Conservation (phyloP, 1,140 invertebrate genomes). For the Holotrichia oblita region DNA sequence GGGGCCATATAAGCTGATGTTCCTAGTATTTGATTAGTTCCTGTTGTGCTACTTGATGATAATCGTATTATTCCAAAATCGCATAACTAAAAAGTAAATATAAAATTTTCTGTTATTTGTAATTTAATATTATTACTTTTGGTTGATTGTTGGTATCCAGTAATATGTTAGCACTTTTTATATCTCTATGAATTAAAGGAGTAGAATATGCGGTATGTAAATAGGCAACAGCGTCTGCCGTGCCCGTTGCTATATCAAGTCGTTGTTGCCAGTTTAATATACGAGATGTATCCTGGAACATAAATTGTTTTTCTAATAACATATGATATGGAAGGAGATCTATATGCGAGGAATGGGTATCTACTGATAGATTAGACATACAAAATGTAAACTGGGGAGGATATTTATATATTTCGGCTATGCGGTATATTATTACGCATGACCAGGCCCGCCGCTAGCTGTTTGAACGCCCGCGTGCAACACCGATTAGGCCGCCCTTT, state of each 20-base stretch:
- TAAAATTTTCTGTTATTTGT: conserved; percentile 26
- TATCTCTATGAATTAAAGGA: conserved; percentile 76
- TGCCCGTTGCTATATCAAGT: conserved; percentile 69
- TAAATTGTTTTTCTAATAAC: too few relatives aligned
- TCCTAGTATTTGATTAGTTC: conserved; percentile 62
- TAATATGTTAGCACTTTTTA: conserved; percentile 81
- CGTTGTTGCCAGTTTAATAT: conserved; percentile 63
- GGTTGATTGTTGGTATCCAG: conserved; percentile 70
- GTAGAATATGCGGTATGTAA: conserved; percentile 66
- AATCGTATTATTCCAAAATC: conserved; percentile 76
- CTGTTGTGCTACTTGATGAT: conserved; percentile 60
- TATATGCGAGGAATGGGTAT: too few relatives aligned
- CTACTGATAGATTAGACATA: too few relatives aligned
- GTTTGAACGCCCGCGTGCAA: too few relatives aligned
- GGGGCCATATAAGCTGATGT: conserved; percentile 81
- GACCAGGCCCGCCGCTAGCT: too few relatives aligned
- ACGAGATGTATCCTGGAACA: conserved; percentile 52
- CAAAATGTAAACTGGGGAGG: too few relatives aligned
- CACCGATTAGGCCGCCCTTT: too few relatives aligned
- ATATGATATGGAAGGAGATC: too few relatives aligned
- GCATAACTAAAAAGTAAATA: conserved; percentile 66
- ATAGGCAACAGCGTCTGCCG: conserved; percentile 70
- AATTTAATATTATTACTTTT: conserved; percentile 65
- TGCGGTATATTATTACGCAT: too few relatives aligned
- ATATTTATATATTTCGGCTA: too few relatives aligned